Percentiles rank a stretch among this genome's conserved stretches.
Conservation (phyloP, 53 echinoderm and acorn worm genomes). For the Stichopus horrens region DNA sequence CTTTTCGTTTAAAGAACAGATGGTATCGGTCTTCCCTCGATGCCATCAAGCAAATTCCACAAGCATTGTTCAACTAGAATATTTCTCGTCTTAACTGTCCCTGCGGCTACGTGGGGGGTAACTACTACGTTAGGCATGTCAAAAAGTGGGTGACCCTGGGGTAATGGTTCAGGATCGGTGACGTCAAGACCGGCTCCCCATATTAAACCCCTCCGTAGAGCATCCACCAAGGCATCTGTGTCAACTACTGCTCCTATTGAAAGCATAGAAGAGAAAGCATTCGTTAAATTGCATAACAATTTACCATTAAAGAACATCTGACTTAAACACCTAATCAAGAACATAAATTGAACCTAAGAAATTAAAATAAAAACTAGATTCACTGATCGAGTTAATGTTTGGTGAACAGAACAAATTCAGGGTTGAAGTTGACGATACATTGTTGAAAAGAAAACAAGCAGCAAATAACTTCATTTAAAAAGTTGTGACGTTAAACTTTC, state of each 20-base stretch:
- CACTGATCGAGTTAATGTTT: too few species aligned
- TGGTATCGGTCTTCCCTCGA: conserved; percentile 31
- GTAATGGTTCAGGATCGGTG: conserved; percentile 53
- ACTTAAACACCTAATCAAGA: too few species aligned
- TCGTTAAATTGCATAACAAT: too few species aligned
- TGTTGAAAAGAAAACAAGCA: too few species aligned
- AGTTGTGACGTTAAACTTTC: too few species aligned
- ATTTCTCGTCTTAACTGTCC: conserved; percentile 16
- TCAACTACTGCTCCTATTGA: conserved; percentile 49
- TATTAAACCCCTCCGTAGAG: conserved; percentile 28
- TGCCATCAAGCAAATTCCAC: conserved; percentile 33
- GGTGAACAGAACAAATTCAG: too few species aligned
- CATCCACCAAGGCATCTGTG: conserved; percentile 45
- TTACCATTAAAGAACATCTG: too few species aligned
- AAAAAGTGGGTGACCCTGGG: conserved; percentile 50
- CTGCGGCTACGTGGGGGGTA: conserved; percentile 40
- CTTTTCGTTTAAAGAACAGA: neutral
- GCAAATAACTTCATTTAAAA: too few species aligned
- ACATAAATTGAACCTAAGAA: too few species aligned
- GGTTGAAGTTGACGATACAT: too few species aligned
- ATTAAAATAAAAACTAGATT: too few species aligned
- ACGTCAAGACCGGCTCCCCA: conserved; percentile 47
- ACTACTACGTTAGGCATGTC: conserved; percentile 48
- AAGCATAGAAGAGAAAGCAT: neutral
- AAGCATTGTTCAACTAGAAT: conserved; percentile 30